phyloP scores from a whole-genome alignment of 2,888 invertebrate genomes.

The Drosophila algonquin region DNA sequence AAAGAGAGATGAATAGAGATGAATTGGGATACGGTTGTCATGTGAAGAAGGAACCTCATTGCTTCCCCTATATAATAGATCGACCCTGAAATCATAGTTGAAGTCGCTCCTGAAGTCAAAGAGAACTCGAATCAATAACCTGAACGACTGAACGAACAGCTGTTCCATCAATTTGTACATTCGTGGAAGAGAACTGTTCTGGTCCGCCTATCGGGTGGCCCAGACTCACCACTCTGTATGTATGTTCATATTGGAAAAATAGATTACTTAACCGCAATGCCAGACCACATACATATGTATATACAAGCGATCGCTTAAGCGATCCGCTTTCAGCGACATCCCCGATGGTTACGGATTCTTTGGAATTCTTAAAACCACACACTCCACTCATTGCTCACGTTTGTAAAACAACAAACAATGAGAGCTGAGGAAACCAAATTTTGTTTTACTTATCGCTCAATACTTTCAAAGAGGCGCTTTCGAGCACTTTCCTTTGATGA shows the following conservation, averaged over 20 bases:
- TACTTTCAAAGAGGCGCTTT: neutral
- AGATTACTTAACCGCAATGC: neutral
- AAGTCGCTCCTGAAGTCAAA: too few relatives aligned
- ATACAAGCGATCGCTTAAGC: neutral
- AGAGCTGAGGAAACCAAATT: conserved; percentile 1
- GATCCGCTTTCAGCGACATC: conserved; percentile 49
- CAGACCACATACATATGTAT: too few relatives aligned
- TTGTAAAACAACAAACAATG: too few relatives aligned
- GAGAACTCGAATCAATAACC: neutral
- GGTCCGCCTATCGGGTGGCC: too few relatives aligned
- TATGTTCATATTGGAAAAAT: neutral
- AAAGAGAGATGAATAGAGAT: too few relatives aligned
- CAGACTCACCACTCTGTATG: too few relatives aligned
- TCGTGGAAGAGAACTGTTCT: neutral
- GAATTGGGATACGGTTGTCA: too few relatives aligned
- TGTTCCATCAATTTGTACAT: neutral
- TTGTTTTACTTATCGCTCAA: conserved; percentile 1
- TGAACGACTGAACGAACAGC: neutral
- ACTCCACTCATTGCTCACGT: neutral
- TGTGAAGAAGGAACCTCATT: too few relatives aligned
- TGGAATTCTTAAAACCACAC: conserved; percentile 20
- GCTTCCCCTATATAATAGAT: too few relatives aligned
- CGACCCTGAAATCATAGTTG: too few relatives aligned
- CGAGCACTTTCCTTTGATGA: neutral
- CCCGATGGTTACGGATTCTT: conserved; percentile 52